phyloP scores from a whole-genome alignment of 2,113 vertebrate genomes.

The Mobula birostris region DNA sequence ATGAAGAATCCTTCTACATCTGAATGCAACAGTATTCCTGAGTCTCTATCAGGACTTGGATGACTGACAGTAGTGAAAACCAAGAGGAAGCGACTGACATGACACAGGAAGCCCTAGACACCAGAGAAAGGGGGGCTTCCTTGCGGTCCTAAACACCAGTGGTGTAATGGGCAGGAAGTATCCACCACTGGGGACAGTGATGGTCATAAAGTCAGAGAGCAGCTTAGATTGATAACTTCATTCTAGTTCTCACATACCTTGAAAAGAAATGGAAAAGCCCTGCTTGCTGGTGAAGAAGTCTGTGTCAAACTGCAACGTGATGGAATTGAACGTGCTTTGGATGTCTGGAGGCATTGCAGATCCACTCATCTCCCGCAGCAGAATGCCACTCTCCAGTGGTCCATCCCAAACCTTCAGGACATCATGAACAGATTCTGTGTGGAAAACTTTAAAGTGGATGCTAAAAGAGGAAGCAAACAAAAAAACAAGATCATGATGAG shows the following conservation, averaged over 20 bases:
- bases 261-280: constrained; percentile 91
- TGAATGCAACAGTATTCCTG: too few relatives aligned
- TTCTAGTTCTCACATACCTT: constrained; percentile 57
- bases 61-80: too few relatives aligned
- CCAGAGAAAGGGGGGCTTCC: too few relatives aligned
- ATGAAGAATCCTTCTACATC: too few relatives aligned
- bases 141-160: too few relatives aligned
- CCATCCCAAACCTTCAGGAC: constrained; percentile 93
- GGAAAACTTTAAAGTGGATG: constrained; percentile 93
- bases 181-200: not conserved
- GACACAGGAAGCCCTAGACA: too few relatives aligned
- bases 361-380: constrained; percentile 82
- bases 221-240: not conserved
- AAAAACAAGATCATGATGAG: not conserved
- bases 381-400: constrained; percentile 82
- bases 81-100: too few relatives aligned
- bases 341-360: constrained; percentile 68
- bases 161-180: too few relatives aligned
- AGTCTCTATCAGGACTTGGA: too few relatives aligned
- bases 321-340: constrained; percentile 87
- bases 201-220: too few relatives aligned
- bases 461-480: constrained; percentile 48
- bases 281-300: constrained; percentile 99
- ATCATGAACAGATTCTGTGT: constrained; percentile 92
- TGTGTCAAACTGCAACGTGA: constrained; percentile 91